phyloP scores from a whole-genome alignment of 1,140 invertebrate genomes.

The Archivesica marissinica region DNA sequence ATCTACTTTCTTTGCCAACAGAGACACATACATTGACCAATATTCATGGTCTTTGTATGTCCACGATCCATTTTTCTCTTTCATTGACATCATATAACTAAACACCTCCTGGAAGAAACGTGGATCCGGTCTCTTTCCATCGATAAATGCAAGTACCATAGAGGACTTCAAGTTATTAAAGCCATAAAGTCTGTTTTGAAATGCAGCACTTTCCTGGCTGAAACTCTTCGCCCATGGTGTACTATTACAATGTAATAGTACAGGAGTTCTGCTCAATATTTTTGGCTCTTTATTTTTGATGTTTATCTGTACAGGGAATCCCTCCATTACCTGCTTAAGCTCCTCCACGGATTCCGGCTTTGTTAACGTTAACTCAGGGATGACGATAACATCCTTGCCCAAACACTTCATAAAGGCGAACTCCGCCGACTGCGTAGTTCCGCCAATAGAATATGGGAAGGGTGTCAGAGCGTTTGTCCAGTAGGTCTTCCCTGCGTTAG shows the following conservation, averaged over 20 bases:
- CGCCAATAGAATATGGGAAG: not conserved
- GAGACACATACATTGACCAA: no score
- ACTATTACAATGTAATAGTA: not conserved
- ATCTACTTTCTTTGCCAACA: no score
- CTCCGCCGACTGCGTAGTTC: not conserved
- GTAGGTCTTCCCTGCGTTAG: slow-evolving; percentile 25
- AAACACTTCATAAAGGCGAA: not conserved
- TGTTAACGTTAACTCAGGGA: not conserved
- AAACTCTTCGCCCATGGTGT: not conserved
- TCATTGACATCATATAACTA: no score
- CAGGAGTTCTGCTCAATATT: not conserved
- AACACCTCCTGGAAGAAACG: no score
- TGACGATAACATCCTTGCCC: not conserved
- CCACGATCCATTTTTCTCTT: no score
- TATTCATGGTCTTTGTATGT: no score
- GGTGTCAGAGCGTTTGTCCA: slow-evolving; percentile 9
- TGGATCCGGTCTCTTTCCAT: no score
- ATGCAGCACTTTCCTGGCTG: not conserved
- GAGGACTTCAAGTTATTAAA: no score
- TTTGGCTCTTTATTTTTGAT: not conserved
- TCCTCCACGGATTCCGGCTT: not conserved
- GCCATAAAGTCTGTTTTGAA: no score
- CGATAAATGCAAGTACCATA: no score
- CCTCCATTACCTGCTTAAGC: not conserved
- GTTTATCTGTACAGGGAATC: not conserved